Conservation (phyloP, 2,888 invertebrate species). For the Acholoe squamosa region DNA sequence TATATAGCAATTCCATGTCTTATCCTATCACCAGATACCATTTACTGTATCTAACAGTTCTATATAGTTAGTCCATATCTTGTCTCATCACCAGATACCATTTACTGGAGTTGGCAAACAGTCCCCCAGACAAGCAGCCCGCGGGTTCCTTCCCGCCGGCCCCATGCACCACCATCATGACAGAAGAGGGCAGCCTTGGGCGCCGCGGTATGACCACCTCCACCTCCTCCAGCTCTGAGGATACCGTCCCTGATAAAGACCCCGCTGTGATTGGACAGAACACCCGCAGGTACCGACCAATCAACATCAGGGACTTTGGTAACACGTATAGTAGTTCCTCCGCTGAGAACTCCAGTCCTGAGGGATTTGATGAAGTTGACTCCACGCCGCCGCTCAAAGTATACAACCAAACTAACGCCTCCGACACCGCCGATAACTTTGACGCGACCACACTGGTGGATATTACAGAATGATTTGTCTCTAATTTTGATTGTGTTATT, state of each 20-base stretch:
- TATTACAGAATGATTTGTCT: background rate
- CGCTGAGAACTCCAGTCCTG: conserved; percentile 30
- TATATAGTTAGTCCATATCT: too few species aligned
- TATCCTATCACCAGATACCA: too few species aligned
- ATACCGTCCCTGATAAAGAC: background rate
- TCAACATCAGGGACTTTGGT: background rate
- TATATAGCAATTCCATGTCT: too few species aligned
- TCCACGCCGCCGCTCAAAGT: background rate
- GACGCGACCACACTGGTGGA: conserved; percentile 8
- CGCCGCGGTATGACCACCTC: background rate
- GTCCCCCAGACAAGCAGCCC: background rate
- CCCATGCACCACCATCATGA: background rate
- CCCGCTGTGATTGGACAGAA: background rate
- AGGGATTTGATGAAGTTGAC: conserved; percentile 41
- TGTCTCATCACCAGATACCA: too few species aligned
- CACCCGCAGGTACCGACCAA: background rate
- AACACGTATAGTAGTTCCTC: conserved; percentile 29
- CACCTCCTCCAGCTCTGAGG: conserved; percentile 18
- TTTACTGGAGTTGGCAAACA: background rate
- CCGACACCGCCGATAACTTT: conserved; percentile 35
- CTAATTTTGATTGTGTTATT: too few species aligned
- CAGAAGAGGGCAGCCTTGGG: background rate
- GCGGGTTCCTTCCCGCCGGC: background rate
- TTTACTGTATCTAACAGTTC: too few species aligned
- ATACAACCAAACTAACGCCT: conserved; percentile 12